Conservation (phyloP, 2,113 vertebrate genomes). For the Arvicanthis niloticus region DNA sequence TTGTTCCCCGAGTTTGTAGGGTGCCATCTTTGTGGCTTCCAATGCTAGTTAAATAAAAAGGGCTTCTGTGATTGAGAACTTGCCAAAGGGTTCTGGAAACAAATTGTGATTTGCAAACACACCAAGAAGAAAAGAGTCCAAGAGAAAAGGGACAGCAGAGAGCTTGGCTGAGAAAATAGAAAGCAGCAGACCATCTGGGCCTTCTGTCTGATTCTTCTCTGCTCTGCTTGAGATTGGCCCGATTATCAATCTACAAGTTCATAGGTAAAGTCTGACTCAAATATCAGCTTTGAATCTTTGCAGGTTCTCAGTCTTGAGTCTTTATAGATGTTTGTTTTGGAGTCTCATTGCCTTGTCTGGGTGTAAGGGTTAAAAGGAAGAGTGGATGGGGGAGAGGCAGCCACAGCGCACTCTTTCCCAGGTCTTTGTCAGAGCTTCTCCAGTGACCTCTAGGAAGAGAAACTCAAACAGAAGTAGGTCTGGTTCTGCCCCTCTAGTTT, state of each 20-base stretch:
- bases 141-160: background rate
- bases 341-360: background rate
- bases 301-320: background rate
- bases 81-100: background rate
- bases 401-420: background rate
- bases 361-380: background rate
- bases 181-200: background rate
- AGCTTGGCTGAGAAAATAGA: background rate
- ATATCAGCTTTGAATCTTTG: background rate
- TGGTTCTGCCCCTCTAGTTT: background rate
- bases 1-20: background rate
- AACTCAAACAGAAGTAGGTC: background rate
- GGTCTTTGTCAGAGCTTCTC: background rate
- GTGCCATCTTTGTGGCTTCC: background rate
- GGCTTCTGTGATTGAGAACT: background rate
- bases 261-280: background rate
- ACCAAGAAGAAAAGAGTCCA: background rate
- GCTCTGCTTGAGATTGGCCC: background rate
- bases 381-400: no score
- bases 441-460: background rate
- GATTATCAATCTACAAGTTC: background rate
- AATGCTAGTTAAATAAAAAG: background rate
- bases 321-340: background rate
- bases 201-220: background rate
- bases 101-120: background rate